Conservation (phyloP, 1,140 invertebrate genomes). For the Pomacea maculata region DNA sequence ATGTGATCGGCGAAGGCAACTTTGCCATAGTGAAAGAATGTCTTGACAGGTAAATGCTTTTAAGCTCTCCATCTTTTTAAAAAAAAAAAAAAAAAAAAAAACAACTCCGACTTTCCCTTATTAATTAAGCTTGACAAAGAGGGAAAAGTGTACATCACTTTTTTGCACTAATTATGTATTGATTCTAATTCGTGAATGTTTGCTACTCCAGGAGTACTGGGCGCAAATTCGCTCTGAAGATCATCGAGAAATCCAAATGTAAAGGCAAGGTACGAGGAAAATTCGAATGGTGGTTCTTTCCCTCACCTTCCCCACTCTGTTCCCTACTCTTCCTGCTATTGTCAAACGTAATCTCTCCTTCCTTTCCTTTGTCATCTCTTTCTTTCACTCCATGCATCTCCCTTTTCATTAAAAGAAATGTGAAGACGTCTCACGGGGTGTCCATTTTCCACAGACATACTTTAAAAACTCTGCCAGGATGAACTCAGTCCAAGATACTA, state of each 20-base stretch:
- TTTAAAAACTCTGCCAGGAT: too few species aligned
- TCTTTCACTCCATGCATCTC: neutral
- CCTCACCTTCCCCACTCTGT: neutral
- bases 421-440: too few species aligned
- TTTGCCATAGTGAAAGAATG: constrained; percentile 72
- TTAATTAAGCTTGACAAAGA: too few species aligned
- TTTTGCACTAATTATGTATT: too few species aligned
- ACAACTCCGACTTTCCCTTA: too few species aligned
- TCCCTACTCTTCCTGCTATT: neutral
- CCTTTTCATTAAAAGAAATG: too few species aligned
- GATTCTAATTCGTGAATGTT: neutral
- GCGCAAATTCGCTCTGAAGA: constrained; percentile 87
- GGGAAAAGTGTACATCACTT: too few species aligned
- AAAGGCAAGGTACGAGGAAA: constrained; percentile 55
- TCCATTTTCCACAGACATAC: too few species aligned
- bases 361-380: neutral
- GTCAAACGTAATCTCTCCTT: neutral
- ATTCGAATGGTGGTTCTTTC: neutral
- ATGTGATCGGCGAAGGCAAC: constrained; percentile 84
- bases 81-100: neutral
- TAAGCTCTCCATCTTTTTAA: neutral
- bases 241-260: constrained; percentile 91
- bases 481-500: too few species aligned
- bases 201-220: constrained; percentile 52
- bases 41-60: constrained; percentile 53